Base-by-base conservation (phyloP, 2,888 invertebrate genomes). In the Adelognathus sp. region DNA sequence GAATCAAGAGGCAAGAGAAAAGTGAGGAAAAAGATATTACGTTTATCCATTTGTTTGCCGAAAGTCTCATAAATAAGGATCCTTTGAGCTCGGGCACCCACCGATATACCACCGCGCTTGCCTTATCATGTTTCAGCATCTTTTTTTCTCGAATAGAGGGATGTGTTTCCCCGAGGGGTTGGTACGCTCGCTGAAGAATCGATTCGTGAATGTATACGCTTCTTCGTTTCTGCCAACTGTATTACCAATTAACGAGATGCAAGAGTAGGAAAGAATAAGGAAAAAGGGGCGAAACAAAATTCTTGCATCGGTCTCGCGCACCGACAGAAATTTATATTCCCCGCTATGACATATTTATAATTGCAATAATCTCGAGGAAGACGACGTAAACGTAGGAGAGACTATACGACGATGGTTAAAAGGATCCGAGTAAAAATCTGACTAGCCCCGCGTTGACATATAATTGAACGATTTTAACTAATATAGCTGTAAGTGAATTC, bases 61-160 rank as follows among this genome's bases (percentile, higher is more conserved):
- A 90, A 89, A 90, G 88, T 90, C 90, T 91, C 90, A 90, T 90
- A 90, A 90, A 90, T 90, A 90, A 90, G 89, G 87, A 89, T 87
- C 88, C 90, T 90, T 90, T 90, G 90, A 91, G 76, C n/a, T n/a
- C 76, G 73, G 79, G 76, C 50, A 71, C 54, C 54, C 64, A 56
- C n/a, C 75, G 75, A 79, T 79, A 76, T 70, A 71, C 71, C 66
- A 67, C 58, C 31, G 78, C 60, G 67, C 72, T 69, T 50, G 75
- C 70, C 77, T 73, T 79, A 81, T 81, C 78, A 66, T 67, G 58
- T 75, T 78, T 72, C 71, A 72, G 75, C 56, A 79, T 81, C 75
- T 67, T 69, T 74, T n/a, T n/a, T 71, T 60, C 72, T 46, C 36
- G 14, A 67, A 64, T 54, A 72, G 63, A 70, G 24, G 56, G 64